Conservation (phyloP, 1,140 invertebrate species). For the Drosophila tani region DNA sequence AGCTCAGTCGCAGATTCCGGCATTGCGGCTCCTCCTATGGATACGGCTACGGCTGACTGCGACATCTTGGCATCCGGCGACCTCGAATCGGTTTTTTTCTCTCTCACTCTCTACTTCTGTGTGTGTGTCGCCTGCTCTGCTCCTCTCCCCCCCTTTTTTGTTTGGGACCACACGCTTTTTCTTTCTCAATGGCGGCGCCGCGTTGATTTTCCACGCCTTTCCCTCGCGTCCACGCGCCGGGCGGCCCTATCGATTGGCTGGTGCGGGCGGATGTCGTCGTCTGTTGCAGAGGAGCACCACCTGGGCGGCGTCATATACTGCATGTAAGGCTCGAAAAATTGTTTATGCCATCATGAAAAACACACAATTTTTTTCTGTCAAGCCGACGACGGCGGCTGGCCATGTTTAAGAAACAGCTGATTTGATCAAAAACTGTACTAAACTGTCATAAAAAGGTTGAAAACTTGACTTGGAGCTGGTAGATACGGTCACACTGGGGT, state of each 20-base stretch:
- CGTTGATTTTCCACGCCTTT: constrained; percentile 35
- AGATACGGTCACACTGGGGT: too few species aligned
- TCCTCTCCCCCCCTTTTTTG: constrained; percentile 23
- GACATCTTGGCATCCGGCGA: constrained; percentile 36
- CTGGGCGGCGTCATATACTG: constrained; percentile 15
- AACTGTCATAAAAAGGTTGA: too few species aligned
- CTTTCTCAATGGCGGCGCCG: constrained; percentile 59
- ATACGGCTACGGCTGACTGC: constrained; percentile 15
- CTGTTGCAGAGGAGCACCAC: constrained; percentile 24
- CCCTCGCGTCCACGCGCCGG: constrained; percentile 14
- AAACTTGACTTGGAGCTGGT: too few species aligned
- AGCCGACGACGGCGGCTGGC: too few species aligned
- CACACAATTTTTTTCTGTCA: neutral
- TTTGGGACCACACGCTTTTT: constrained; percentile 51
- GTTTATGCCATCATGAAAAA: constrained; percentile 33
- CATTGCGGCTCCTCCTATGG: neutral
- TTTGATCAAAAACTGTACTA: too few species aligned
- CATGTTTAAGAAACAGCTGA: neutral
- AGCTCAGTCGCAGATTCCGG: neutral
- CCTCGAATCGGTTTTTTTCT: constrained; percentile 28
- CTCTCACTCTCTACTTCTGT: constrained; percentile 12
- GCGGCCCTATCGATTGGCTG: constrained; percentile 20
- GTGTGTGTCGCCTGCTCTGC: constrained; percentile 15
- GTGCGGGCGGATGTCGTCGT: constrained; percentile 17
- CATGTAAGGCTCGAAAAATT: constrained; percentile 19